A percentile compares a stretch with the other conserved stretches of the same genome.
Evolutionary conservation across 2,113 vertebrate genomes (phyloP).

Genomic region (Perognathus longimembris): DNA sequence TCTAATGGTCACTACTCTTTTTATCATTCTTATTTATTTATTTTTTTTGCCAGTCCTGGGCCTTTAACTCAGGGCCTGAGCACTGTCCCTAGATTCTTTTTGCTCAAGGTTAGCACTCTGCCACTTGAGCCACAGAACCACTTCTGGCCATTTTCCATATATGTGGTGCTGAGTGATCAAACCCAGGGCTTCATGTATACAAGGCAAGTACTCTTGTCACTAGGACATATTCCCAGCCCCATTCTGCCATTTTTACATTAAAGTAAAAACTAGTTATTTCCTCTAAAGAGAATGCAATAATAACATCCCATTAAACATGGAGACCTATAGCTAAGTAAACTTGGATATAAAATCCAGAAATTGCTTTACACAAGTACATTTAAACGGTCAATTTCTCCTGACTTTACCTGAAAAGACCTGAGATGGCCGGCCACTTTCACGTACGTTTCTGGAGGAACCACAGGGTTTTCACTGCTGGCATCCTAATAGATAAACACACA

Average conservation of each 20-base stretch:
- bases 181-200: too few species aligned
- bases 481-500: slow-evolving; percentile 87
- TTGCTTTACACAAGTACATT: not conserved
- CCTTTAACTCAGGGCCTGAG: too few species aligned
- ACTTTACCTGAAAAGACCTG: slow-evolving; percentile 95
- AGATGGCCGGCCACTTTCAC: slow-evolving; percentile 97
- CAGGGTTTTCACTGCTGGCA: slow-evolving; percentile 90
- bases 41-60: too few species aligned
- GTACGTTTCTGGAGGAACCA: slow-evolving; percentile 95
- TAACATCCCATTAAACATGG: not conserved
- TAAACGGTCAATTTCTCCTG: rapidly evolving
- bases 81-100: too few species aligned
- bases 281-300: slow-evolving; percentile 32
- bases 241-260: not conserved
- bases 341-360: slow-evolving; percentile 1
- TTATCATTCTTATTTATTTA: too few species aligned
- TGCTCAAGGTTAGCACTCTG: too few species aligned
- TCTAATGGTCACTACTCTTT: too few species aligned
- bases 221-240: too few species aligned
- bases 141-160: too few species aligned
- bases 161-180: too few species aligned
- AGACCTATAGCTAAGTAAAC: not conserved
- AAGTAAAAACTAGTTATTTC: slow-evolving; percentile 8
- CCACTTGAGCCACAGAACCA: too few species aligned
- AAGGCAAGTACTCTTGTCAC: too few species aligned